phyloP scores from a whole-genome alignment of 2,113 vertebrate species.

The Calidris pygmaea region DNA sequence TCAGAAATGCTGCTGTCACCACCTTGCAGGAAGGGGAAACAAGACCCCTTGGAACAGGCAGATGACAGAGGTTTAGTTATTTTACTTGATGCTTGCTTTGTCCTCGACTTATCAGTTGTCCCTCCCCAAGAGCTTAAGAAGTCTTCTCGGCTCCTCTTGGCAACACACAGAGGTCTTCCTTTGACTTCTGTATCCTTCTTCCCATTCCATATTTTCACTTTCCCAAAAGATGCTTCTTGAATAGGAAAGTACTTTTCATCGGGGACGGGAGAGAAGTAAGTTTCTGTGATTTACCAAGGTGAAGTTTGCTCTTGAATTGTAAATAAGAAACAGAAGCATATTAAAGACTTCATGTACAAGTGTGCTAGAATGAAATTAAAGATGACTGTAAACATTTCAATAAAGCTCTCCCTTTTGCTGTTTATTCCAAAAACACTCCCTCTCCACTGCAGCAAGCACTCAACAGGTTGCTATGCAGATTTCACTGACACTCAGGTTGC shows the following conservation, averaged over 20 bases:
- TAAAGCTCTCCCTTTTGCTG: background rate
- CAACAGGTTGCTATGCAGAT: background rate
- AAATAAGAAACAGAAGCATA: background rate
- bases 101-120: background rate
- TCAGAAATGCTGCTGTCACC: background rate
- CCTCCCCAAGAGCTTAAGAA: background rate
- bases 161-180: background rate
- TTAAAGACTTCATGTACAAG: background rate
- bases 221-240: background rate
- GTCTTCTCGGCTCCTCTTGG: background rate
- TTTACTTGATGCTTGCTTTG: background rate
- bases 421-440: background rate
- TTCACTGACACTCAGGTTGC: background rate
- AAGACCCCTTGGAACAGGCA: background rate
- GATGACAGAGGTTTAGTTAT: background rate
- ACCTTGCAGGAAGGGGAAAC: background rate
- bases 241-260: background rate
- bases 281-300: background rate
- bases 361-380: background rate
- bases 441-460: background rate
- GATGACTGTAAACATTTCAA: background rate
- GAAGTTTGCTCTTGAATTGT: background rate
- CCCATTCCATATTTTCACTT: background rate
- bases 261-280: accelerated
- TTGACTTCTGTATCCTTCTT: background rate